Percentiles rank a stretch among this genome's conserved stretches.
phyloP scores from a whole-genome alignment of 2,113 vertebrate genomes.

The Penelope pileata region DNA sequence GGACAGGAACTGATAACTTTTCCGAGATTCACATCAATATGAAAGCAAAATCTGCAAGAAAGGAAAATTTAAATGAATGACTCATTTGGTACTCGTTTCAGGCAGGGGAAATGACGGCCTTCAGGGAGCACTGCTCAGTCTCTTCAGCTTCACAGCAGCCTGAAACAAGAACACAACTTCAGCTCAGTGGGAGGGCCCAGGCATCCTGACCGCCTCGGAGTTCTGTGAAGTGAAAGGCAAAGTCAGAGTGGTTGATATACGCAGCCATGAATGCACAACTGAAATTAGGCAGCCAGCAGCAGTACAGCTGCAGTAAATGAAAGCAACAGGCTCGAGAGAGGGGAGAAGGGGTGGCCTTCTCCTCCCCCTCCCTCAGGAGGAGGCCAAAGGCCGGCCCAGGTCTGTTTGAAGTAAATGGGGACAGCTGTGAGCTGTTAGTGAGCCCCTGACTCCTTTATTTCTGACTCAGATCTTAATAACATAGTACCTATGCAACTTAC shows the following conservation, averaged over 20 bases:
- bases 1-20: background rate
- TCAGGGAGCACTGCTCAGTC: accelerated
- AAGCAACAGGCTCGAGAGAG: background rate
- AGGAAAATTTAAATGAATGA: background rate
- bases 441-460: background rate
- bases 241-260: background rate
- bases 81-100: background rate
- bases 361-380: background rate
- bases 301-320: background rate
- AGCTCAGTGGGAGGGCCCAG: background rate
- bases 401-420: background rate
- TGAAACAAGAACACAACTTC: background rate
- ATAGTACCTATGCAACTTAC: background rate
- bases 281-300: background rate
- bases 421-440: background rate
- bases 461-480: background rate
- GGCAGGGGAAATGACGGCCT: background rate
- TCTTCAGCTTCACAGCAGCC: background rate
- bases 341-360: background rate
- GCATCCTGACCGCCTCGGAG: background rate
- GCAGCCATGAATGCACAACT: background rate
- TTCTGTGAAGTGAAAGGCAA: background rate
- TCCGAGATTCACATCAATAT: background rate
- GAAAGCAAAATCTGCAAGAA: background rate
- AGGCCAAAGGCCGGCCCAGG: background rate